Conservation (phyloP, 2,797 vertebrate genomes). For the Pangasius krempfi region DNA sequence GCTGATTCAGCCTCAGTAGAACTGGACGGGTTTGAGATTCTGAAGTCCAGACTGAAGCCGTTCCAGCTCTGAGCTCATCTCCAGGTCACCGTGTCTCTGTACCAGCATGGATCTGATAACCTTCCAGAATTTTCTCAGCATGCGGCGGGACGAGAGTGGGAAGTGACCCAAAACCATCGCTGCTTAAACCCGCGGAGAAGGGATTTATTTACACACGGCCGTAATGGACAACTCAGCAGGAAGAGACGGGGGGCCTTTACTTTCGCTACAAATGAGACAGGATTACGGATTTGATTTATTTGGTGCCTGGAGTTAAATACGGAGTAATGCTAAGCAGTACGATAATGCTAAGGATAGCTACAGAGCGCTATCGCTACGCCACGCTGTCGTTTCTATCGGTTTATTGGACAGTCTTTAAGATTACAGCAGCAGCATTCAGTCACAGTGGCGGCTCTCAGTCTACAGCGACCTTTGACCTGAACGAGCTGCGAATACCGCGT, state of each 20-base stretch:
- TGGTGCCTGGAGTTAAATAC: not conserved
- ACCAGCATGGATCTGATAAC: conserved; percentile 22
- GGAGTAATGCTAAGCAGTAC: not conserved
- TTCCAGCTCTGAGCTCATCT: conserved; percentile 31
- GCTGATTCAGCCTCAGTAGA: not conserved
- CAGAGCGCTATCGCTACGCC: not conserved
- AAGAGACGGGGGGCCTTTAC: not conserved
- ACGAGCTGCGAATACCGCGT: too few species aligned
- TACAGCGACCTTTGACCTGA: too few species aligned
- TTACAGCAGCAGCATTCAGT: too few species aligned
- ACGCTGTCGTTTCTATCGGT: not conserved
- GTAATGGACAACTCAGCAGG: not conserved
- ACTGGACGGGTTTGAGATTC: not conserved
- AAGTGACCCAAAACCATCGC: not conserved
- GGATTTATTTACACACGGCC: not conserved
- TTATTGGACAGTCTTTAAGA: not conserved
- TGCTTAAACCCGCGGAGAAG: not conserved
- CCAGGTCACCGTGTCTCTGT: conserved; percentile 6
- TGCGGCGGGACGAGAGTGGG: not conserved
- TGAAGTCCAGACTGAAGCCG: conserved; percentile 22
- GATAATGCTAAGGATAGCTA: not conserved
- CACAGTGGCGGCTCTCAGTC: too few species aligned
- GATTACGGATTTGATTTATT: not conserved
- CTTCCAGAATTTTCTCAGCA: not conserved
- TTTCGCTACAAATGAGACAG: not conserved